phyloP scores from a whole-genome alignment of 2,888 invertebrate genomes.

The Erebia ligea region DNA sequence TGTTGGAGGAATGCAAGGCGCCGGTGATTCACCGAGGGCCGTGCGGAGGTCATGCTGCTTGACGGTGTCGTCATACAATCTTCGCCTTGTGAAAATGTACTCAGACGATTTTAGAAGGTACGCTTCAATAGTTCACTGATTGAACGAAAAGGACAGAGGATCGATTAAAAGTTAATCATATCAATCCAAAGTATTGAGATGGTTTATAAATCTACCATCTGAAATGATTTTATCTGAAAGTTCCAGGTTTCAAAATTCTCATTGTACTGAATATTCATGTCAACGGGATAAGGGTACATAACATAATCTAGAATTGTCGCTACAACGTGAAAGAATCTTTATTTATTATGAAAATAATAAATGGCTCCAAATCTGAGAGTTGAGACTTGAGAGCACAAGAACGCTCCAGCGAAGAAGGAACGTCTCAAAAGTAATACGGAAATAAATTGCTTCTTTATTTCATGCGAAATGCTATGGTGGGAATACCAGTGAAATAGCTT shows the following conservation, averaged over 20 bases:
- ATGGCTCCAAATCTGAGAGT: neutral
- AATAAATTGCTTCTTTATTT: conserved; percentile 29
- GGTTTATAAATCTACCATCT: neutral
- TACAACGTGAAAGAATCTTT: no score
- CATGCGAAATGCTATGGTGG: conserved; percentile 30
- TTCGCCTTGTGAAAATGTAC: conserved; percentile 15
- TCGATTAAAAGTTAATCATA: neutral
- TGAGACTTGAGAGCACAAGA: neutral
- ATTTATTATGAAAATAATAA: neutral
- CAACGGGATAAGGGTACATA: neutral
- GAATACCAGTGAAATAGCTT: conserved; percentile 31
- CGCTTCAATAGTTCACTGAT: neutral
- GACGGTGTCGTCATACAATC: conserved; percentile 61
- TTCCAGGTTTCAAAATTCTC: no score
- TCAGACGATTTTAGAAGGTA: conserved; percentile 5
- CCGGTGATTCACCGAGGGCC: conserved; percentile 67
- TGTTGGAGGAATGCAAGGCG: conserved; percentile 48
- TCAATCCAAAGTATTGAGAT: neutral
- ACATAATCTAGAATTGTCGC: no score
- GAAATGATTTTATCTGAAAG: neutral
- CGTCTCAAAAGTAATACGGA: conserved; percentile 20
- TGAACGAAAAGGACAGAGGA: neutral
- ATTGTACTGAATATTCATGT: neutral
- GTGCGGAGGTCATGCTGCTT: conserved; percentile 64
- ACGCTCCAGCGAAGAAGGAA: conserved; percentile 8